phyloP scores from a whole-genome alignment of 2,113 vertebrate species.

The Leptodactylus fuscus region DNA sequence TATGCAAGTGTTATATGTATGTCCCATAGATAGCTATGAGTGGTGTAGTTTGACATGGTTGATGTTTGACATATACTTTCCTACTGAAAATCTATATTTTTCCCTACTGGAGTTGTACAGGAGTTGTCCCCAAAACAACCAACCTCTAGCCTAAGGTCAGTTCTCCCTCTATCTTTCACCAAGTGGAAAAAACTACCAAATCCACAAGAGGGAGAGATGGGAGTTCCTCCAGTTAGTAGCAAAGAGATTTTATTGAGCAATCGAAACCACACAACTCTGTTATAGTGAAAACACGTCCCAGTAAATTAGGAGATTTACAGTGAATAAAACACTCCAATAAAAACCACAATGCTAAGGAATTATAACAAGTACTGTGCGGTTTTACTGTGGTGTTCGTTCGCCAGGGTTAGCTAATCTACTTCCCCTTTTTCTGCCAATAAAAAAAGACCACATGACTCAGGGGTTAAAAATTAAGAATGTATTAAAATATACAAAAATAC shows the following conservation, averaged over 20 bases:
- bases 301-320: neutral
- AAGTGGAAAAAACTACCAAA: neutral
- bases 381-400: neutral
- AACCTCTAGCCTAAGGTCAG: too few relatives aligned
- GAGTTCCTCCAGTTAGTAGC: neutral
- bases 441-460: neutral
- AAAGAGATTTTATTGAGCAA: neutral
- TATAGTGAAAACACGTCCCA: neutral
- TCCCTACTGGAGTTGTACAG: too few relatives aligned
- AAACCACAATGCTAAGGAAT: constrained; percentile 1
- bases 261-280: neutral
- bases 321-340: neutral
- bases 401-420: neutral
- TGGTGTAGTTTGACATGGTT: too few relatives aligned
- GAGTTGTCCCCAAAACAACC: too few relatives aligned
- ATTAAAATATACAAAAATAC: constrained; percentile 14
- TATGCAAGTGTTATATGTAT: too few relatives aligned
- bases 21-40: too few relatives aligned
- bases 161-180: neutral
- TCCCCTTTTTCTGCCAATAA: neutral
- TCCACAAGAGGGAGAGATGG: neutral
- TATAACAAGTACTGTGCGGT: neutral
- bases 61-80: too few relatives aligned
- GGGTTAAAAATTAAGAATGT: neutral
- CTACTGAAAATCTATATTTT: too few relatives aligned